Base-by-base conservation (phyloP, 2,888 invertebrate genomes). In the Xylocampa areola region DNA sequence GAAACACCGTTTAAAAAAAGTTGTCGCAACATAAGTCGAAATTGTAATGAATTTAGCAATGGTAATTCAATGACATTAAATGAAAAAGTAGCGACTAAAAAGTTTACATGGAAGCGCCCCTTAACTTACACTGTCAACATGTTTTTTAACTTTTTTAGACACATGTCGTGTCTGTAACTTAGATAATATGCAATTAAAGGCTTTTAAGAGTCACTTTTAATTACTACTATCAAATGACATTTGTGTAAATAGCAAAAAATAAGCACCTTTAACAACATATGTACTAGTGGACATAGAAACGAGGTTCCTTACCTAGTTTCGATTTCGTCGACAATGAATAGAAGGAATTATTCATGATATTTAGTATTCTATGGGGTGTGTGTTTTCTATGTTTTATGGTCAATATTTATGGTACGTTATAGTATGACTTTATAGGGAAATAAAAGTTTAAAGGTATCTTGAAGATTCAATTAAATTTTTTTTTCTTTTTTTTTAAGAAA, bases 181-280 rank as follows among this genome's bases (percentile, higher is more conserved):
- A 78, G 76, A 79, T 77, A 78, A 77, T 73, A 58, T 29, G 71
- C 73, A 78, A 80, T 84, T 82, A 82, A 76, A 59, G 52, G 62
- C 60, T 64, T 69, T 76, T 71, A 74, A 54, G 53, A 72, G 76
- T 73, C 76, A 64, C 64, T 68, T 78, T 76, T 83, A 83, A 84
- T 83, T 80, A 80, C 72, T 33, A 36, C 44, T 72, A 71, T 77
- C 58, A 48, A 60, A 71, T 68, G 73, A 69, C 73, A 69, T 72
- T 76, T 62, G 47, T 54, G 41, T 47, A 53, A 54, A 69, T 55
- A 52, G 62, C 62, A 68, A 69, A 66, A 69, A 69, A 52, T 32
- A 51, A 29, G 21, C 61, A 62, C 59, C 59, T 76, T 64, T 64
- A n/a, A 4, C 29, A 17, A 53, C 54, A 54, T 44, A 59, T 55